A percentile compares a stretch with the other conserved stretches of the same genome.
These are phyloP conservation scores for Eristalis intricaria DNA, from an alignment of 2,888 invertebrate species.

Conservation along the genomic window DNA sequence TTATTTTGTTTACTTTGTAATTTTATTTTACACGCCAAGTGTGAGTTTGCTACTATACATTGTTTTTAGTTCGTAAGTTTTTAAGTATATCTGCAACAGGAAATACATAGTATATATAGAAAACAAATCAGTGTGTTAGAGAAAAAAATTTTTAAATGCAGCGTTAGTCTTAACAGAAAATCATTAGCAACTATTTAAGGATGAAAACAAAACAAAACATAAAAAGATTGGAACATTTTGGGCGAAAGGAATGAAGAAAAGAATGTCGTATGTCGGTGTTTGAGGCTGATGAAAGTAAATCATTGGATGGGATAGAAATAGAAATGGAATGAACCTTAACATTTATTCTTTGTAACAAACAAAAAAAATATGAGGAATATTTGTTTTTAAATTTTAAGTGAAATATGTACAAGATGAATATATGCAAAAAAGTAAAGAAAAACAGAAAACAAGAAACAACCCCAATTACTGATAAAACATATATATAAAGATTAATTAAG, in stretches of 20 bases:
- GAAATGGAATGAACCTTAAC: background rate
- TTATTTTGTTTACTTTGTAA: background rate
- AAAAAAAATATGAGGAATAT: conserved; percentile 9
- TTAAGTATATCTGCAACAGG: conserved; percentile 20
- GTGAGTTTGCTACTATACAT: conserved; percentile 6
- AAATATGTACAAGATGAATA: conserved; percentile 68
- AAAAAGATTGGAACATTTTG: conserved; percentile 1
- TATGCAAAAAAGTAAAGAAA: conserved; percentile 38
- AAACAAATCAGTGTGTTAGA: conserved; percentile 41
- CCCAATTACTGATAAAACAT: conserved; percentile 44
- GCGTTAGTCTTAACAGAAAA: conserved; percentile 44
- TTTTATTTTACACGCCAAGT: conserved; percentile 6
- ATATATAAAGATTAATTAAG: conserved; percentile 48
- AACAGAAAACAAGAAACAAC: conserved; percentile 8
- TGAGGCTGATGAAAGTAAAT: background rate
- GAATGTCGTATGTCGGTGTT: background rate
- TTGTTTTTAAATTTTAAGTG: conserved; percentile 66
- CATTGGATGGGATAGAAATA: background rate
- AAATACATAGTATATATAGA: background rate
- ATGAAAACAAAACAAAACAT: conserved; percentile 20
- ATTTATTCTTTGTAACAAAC: conserved; percentile 43
- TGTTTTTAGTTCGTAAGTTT: conserved; percentile 13
- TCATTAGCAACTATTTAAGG: conserved; percentile 42
- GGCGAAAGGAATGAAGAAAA: background rate
- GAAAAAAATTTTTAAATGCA: conserved; percentile 31